Evolutionary conservation across 2,888 invertebrate species (phyloP).

Genomic region (Leptogaster cylindrica): DNA sequence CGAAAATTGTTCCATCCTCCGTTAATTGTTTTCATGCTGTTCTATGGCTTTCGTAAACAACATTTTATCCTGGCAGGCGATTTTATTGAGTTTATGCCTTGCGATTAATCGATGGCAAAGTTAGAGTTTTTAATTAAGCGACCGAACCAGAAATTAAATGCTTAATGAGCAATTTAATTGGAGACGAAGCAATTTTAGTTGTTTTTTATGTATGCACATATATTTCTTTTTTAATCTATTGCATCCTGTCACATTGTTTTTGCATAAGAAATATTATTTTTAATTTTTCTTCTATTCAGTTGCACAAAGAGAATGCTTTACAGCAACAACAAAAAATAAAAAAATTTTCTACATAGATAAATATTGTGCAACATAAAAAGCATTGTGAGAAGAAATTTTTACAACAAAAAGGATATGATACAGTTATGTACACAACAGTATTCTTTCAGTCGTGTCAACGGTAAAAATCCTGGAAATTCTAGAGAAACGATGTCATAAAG

Average conservation of each 20-base stretch:
- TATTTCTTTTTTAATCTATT: constrained; percentile 8
- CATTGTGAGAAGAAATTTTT: constrained; percentile 1
- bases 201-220: too few species aligned
- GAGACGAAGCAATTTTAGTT: constrained; percentile 37
- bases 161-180: constrained; percentile 45
- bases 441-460: constrained; percentile 5
- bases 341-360: too few species aligned
- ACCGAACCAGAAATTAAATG: constrained; percentile 36
- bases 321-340: too few species aligned
- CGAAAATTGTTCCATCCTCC: not conserved
- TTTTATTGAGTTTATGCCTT: constrained; percentile 44
- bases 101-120: constrained; percentile 45
- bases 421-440: constrained; percentile 20
- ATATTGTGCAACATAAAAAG: too few species aligned
- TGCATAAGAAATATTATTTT: constrained; percentile 13
- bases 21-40: constrained; percentile 28
- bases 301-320: constrained; percentile 1
- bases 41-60: constrained; percentile 41
- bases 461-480: constrained; percentile 17
- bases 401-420: not conserved
- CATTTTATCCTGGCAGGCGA: constrained; percentile 45
- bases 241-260: not conserved
- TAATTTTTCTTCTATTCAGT: not conserved
- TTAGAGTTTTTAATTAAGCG: constrained; percentile 43
- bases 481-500: not conserved